Conservation (phyloP, 2,888 invertebrate genomes). For the Auanema freiburgensis region DNA sequence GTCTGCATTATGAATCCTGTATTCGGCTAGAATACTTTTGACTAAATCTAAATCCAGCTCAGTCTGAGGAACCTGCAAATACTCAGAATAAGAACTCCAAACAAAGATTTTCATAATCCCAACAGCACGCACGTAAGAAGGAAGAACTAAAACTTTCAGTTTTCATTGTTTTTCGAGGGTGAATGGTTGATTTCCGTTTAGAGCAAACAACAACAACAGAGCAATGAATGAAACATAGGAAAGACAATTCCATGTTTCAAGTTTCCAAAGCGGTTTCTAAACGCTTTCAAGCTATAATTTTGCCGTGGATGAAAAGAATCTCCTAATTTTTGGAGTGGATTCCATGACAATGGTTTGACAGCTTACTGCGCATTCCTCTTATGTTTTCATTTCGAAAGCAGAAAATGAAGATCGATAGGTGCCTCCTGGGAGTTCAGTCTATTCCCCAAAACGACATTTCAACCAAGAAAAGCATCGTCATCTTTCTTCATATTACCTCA, state of each 20-base stretch:
- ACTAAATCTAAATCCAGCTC: conserved; percentile 93
- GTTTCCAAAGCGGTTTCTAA: neutral
- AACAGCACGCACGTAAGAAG: too few relatives aligned
- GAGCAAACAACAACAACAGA: neutral
- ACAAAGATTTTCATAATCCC: neutral
- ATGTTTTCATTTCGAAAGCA: conserved; percentile 3
- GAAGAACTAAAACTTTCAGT: too few relatives aligned
- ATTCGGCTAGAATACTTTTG: conserved; percentile 92
- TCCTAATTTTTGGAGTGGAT: too few relatives aligned
- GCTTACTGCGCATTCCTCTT: neutral
- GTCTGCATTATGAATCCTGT: conserved; percentile 98
- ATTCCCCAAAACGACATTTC: too few relatives aligned
- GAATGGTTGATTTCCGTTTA: too few relatives aligned
- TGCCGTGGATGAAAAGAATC: too few relatives aligned
- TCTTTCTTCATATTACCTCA: too few relatives aligned
- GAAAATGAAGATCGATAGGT: conserved; percentile 6
- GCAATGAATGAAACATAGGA: conserved; percentile 4
- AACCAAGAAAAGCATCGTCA: too few relatives aligned
- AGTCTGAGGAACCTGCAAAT: conserved; percentile 77
- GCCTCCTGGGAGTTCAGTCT: neutral
- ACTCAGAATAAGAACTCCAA: neutral
- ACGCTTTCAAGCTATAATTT: too few relatives aligned
- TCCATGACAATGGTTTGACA: too few relatives aligned
- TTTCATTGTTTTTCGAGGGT: too few relatives aligned
- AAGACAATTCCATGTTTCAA: conserved; percentile 1